A percentile compares a stretch with the other conserved stretches of the same genome.
phyloP scores from a whole-genome alignment of 1,140 invertebrate genomes.

The Neodiprion virginianus region DNA sequence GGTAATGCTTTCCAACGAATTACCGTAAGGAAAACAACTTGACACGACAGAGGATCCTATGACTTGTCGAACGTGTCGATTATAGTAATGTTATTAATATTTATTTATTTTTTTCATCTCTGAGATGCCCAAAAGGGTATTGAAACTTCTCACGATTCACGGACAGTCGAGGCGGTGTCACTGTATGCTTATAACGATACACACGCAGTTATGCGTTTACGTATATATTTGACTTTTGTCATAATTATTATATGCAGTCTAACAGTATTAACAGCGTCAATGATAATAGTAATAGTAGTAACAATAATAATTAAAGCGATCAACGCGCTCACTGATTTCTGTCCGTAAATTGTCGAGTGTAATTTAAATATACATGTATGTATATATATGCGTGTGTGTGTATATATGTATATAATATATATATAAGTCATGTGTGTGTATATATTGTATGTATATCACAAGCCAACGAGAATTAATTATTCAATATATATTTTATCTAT shows the following conservation, averaged over 20 bases:
- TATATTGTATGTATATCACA: conserved; percentile 14
- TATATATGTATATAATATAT: neutral
- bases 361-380: conserved; percentile 5
- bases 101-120: too few species aligned
- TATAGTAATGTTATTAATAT: neutral
- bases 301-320: neutral
- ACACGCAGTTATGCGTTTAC: too few species aligned
- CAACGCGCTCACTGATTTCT: neutral
- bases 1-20: too few species aligned
- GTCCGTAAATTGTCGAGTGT: neutral
- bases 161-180: too few species aligned
- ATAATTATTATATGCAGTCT: neutral
- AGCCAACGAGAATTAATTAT: conserved; percentile 26
- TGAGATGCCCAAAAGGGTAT: too few species aligned
- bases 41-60: neutral
- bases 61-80: neutral
- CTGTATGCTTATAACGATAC: too few species aligned
- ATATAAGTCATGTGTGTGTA: neutral
- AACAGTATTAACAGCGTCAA: neutral
- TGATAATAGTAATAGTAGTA: conserved; percentile 2
- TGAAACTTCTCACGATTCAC: too few species aligned
- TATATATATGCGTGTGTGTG: too few species aligned
- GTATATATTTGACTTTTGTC: neutral
- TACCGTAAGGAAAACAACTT: too few species aligned
- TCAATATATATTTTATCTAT: neutral